phyloP scores from a whole-genome alignment of 2,797 vertebrate genomes.

The Zalophus californianus region DNA sequence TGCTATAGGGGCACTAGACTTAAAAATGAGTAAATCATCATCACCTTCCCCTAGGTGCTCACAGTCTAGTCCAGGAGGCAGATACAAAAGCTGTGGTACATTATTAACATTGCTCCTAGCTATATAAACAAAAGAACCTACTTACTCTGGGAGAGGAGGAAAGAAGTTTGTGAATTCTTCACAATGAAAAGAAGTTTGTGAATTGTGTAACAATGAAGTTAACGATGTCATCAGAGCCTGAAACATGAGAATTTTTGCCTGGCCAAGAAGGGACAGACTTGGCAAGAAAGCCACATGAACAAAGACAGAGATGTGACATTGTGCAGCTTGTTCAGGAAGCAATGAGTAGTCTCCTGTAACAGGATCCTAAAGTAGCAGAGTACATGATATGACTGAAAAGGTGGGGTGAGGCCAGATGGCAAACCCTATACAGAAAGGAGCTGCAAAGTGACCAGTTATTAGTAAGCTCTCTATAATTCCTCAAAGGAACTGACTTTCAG shows the following conservation, averaged over 20 bases:
- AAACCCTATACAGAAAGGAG: not conserved
- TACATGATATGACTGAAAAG: not conserved
- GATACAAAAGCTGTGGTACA: not conserved
- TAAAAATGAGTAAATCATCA: slow-evolving; percentile 31
- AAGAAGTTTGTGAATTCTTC: slow-evolving; percentile 38
- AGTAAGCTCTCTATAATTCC: not conserved
- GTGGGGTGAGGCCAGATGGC: not conserved
- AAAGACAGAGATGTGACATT: not conserved
- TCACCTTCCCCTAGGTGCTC: not conserved
- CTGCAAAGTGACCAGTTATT: not conserved
- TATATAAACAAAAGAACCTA: not conserved
- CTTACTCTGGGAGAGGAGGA: slow-evolving; percentile 10
- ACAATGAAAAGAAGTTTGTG: slow-evolving; percentile 28
- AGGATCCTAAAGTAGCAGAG: not conserved
- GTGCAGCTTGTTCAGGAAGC: slow-evolving; percentile 17
- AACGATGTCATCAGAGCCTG: slow-evolving; percentile 36
- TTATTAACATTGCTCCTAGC: slow-evolving; percentile 6
- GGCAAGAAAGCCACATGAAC: slow-evolving; percentile 20
- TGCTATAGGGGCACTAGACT: not conserved
- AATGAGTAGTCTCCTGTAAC: not conserved
- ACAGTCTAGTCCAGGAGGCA: not conserved
- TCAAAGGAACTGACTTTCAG: slow-evolving; percentile 68
- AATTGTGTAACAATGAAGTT: not conserved
- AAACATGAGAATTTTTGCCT: slow-evolving; percentile 59
- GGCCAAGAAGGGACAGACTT: slow-evolving; percentile 31